A percentile compares a stretch with the other conserved stretches of the same genome.
phyloP scores from a whole-genome alignment of 2,888 invertebrate species.

The Onthophagus sagittarius region DNA sequence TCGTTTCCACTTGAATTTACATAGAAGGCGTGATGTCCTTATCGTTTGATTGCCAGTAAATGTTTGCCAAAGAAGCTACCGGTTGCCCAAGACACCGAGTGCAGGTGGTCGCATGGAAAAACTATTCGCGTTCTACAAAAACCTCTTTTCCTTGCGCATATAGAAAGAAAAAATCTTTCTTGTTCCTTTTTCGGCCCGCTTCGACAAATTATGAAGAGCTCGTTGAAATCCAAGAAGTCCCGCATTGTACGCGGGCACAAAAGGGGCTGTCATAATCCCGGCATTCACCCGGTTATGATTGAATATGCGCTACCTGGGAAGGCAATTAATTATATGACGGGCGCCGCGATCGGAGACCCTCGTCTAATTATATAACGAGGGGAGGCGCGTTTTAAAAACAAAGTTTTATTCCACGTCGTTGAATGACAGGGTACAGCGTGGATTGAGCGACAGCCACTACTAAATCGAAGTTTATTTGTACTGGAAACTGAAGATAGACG shows the following conservation, averaged over 20 bases:
- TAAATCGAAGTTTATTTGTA: conserved; percentile 10
- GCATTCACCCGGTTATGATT: neutral
- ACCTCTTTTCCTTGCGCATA: neutral
- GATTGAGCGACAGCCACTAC: conserved; percentile 7
- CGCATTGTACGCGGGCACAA: neutral
- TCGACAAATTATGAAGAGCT: neutral
- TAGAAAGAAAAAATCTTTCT: neutral
- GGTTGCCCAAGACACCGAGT: neutral
- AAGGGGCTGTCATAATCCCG: neutral
- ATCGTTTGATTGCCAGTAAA: neutral
- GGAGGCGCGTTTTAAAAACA: neutral
- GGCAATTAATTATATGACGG: neutral
- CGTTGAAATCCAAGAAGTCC: neutral
- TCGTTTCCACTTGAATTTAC: neutral
- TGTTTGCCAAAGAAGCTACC: neutral
- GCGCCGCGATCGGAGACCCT: neutral
- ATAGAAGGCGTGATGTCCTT: neutral
- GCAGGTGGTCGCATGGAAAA: neutral
- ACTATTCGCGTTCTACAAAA: neutral
- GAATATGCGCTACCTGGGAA: neutral
- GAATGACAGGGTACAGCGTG: conserved; percentile 1
- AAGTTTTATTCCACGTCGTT: neutral
- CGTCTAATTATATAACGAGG: neutral
- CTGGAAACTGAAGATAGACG: neutral
- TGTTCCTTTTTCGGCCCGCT: neutral